Conservation (phyloP, 2,888 invertebrate genomes). For the Hydriomena furcata region DNA sequence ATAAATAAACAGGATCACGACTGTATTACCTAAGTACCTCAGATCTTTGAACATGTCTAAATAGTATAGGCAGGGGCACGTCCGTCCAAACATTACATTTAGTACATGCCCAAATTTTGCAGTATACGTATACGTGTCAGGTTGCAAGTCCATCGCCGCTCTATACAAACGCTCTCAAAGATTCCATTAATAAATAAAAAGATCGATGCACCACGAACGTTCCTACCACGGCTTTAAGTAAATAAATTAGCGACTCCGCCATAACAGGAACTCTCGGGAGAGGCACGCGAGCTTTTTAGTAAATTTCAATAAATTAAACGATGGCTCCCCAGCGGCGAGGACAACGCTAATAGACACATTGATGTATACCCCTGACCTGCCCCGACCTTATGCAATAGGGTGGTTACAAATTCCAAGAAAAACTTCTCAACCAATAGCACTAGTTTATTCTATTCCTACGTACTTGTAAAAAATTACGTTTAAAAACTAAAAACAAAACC, state of each 20-base stretch:
- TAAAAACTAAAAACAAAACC: no score
- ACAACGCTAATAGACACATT: conserved; percentile 69
- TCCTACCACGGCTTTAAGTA: conserved; percentile 34
- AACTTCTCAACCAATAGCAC: conserved; percentile 21
- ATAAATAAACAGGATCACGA: no score
- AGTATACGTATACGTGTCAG: no score
- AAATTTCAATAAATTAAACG: conserved; percentile 72
- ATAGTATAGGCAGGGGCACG: no score
- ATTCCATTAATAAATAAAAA: neutral
- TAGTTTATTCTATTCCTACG: neutral
- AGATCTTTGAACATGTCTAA: no score
- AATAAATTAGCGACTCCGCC: conserved; percentile 34
- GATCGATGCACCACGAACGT: conserved; percentile 4
- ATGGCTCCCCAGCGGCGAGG: conserved; percentile 55
- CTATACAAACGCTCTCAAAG: neutral
- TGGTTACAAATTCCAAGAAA: conserved; percentile 32
- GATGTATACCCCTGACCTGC: conserved; percentile 56
- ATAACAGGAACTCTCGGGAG: conserved; percentile 36
- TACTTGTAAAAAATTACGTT: neutral
- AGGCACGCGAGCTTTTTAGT: conserved; percentile 47
- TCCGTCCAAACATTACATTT: no score
- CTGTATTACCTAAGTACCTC: neutral
- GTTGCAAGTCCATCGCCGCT: no score
- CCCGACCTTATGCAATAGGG: conserved; percentile 35
- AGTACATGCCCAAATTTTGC: no score